These are phyloP conservation scores for Ephestia elutella DNA, from an alignment of 1,140 invertebrate species.

Conservation along the genomic window DNA sequence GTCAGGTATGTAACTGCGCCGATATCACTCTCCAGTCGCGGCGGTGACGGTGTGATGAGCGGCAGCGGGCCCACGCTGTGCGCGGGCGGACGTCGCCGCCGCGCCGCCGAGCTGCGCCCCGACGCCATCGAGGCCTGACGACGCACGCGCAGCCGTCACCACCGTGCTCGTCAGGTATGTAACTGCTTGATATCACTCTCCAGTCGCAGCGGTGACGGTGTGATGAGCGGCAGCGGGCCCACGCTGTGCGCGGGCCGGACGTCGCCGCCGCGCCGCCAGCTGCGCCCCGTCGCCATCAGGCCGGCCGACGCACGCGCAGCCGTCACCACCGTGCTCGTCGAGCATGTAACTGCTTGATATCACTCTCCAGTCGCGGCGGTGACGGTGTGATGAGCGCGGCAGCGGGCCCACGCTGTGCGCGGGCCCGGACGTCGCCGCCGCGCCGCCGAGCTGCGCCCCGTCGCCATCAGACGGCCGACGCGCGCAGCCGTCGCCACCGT, in stretches of 20 bases:
- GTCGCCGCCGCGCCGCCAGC: conserved; percentile 68
- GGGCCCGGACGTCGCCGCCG: conserved; percentile 35
- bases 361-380: conserved; percentile 85
- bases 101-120: conserved; percentile 80
- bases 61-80: conserved; percentile 24
- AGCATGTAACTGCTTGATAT: conserved; percentile 25
- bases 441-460: conserved; percentile 82
- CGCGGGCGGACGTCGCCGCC: conserved; percentile 33
- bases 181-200: conserved; percentile 40
- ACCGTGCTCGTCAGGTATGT: conserved; percentile 85
- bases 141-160: conserved; percentile 90
- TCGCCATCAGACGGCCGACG: conserved; percentile 89
- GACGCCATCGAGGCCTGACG: conserved; percentile 90
- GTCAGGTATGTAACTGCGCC: conserved; percentile 75
- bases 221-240: conserved; percentile 73
- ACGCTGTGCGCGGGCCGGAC: conserved; percentile 22
- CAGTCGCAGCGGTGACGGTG: conserved; percentile 90
- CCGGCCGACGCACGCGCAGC: conserved; percentile 87
- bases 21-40: conserved; percentile 81
- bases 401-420: conserved; percentile 21
- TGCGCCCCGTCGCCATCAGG: conserved; percentile 91
- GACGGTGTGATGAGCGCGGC: conserved; percentile 81
- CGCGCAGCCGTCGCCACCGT: conserved; percentile 93
- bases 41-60: conserved; percentile 84
- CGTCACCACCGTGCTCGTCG: conserved; percentile 91